Evolutionary conservation across 2,113 vertebrate species (phyloP).

Genomic region (Otis tarda): DNA sequence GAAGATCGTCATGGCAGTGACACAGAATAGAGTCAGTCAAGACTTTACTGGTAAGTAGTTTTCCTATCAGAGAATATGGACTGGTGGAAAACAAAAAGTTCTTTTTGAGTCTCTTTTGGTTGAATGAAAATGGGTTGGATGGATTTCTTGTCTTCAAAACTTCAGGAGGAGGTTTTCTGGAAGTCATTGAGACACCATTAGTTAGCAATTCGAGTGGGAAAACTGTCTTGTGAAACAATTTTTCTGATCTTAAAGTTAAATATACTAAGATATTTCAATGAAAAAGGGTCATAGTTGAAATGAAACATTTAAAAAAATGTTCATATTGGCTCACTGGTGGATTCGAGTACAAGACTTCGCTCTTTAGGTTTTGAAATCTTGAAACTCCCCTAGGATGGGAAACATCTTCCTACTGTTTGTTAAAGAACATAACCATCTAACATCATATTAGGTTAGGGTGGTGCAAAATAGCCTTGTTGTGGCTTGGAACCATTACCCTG

Average conservation of each 20-base stretch:
- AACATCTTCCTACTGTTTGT: neutral
- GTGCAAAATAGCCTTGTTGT: neutral
- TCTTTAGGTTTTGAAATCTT: neutral
- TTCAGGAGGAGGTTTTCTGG: neutral
- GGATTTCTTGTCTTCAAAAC: neutral
- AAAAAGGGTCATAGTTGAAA: neutral
- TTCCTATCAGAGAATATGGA: neutral
- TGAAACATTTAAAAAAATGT: neutral
- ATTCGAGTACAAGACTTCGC: constrained; percentile 34
- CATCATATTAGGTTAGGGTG: neutral
- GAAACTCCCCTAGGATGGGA: neutral
- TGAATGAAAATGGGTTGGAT: neutral
- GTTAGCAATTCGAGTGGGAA: neutral
- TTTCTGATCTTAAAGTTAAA: neutral
- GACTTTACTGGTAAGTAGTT: neutral
- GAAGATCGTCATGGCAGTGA: neutral
- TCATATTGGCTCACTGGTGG: neutral
- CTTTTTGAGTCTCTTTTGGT: neutral
- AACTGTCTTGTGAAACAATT: neutral
- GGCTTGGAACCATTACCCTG: neutral
- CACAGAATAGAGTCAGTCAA: neutral
- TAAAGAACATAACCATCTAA: neutral
- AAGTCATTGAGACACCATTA: neutral
- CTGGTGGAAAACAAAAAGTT: neutral
- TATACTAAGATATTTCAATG: neutral